Evolutionary conservation across 2,797 vertebrate species (phyloP).

Genomic region (Notolabrus celidotus): DNA sequence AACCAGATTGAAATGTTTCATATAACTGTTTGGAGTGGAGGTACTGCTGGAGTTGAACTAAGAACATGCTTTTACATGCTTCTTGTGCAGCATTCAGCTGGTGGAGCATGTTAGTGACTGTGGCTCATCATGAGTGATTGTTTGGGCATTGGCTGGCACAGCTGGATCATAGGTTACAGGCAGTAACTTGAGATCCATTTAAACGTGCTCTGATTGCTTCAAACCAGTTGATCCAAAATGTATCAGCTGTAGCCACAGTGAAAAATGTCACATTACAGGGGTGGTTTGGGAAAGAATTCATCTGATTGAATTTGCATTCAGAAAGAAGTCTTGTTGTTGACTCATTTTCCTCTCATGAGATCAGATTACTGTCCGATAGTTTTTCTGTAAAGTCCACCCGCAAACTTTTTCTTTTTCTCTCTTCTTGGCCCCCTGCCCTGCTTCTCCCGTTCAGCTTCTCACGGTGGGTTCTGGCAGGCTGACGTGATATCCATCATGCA

Average conservation of each 20-base stretch:
- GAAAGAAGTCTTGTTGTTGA: neutral
- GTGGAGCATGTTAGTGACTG: neutral
- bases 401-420: neutral
- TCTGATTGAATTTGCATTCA: neutral
- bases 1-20: too few species aligned
- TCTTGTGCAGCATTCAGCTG: neutral
- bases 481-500: neutral
- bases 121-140: neutral
- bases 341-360: too few species aligned
- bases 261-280: neutral
- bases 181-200: neutral
- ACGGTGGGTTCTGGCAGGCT: neutral
- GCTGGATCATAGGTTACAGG: neutral
- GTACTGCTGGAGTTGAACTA: too few species aligned
- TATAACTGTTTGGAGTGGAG: too few species aligned
- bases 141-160: neutral
- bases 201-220: neutral
- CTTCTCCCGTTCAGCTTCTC: neutral
- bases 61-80: too few species aligned
- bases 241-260: neutral
- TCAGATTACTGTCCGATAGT: too few species aligned
- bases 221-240: neutral
- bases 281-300: neutral
- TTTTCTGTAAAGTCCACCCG: neutral
- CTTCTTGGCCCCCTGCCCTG: neutral